These are phyloP conservation scores for Scaptomyza montana DNA, from an alignment of 1,140 invertebrate species.

Conservation along the genomic window DNA sequence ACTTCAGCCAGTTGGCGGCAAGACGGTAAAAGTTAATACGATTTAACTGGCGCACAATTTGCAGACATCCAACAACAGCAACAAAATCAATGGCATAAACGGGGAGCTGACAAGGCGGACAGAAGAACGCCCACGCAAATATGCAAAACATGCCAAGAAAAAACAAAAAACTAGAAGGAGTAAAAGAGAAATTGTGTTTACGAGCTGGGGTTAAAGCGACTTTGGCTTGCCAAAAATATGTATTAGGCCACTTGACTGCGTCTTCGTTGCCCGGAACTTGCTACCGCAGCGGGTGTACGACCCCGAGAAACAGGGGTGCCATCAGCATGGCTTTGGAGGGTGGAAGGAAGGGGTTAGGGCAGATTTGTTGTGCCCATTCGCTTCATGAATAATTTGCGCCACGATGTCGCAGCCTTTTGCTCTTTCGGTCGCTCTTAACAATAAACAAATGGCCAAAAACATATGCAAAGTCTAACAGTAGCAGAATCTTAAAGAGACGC, in stretches of 20 bases:
- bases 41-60: conserved; percentile 75
- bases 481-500: neutral
- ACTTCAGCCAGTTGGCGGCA: conserved; percentile 71
- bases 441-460: conserved; percentile 79
- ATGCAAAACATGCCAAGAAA: conserved; percentile 69
- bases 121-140: conserved; percentile 42
- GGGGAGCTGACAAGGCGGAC: neutral
- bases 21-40: conserved; percentile 78
- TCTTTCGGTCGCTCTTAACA: conserved; percentile 51
- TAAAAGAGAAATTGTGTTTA: conserved; percentile 26
- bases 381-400: conserved; percentile 79
- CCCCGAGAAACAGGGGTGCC: conserved; percentile 7
- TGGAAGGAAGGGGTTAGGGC: neutral
- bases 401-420: conserved; percentile 61
- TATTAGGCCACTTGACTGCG: conserved; percentile 77
- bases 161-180: conserved; percentile 4
- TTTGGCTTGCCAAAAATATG: conserved; percentile 70
- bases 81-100: neutral
- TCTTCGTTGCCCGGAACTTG: conserved; percentile 4
- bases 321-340: too few species aligned
- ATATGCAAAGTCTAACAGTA: conserved; percentile 62
- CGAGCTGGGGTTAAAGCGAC: conserved; percentile 50
- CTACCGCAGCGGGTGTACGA: conserved; percentile 1
- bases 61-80: conserved; percentile 40
- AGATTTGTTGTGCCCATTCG: conserved; percentile 80